Evolutionary conservation across 2,888 invertebrate genomes (phyloP), one percentile per base, ranked within the genome.

Genomic region (Macaria liturata): DNA sequence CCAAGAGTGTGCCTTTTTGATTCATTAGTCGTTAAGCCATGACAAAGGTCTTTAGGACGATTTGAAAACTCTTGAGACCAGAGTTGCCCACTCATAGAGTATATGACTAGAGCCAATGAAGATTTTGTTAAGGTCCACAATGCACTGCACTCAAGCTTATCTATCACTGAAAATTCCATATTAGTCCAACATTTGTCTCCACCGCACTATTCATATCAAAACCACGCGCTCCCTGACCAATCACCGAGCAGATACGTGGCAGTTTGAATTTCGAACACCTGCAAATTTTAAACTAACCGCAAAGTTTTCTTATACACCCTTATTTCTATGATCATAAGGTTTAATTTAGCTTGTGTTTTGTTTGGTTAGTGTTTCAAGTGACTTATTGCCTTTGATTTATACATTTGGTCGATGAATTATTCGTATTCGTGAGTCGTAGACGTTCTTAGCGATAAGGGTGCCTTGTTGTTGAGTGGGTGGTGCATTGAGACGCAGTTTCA

Each of bases 321-420:
- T 66, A 64, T 32, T 8, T 0, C 1, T 0, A 32, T 37, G 0
- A 30, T 0, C 0, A 32, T 73, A 79, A 58, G 58, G 78, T 69
- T 59, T 3, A 55, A 31, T 57, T 56, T 75, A 20, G 32, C 3
- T 59, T 64, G 60, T 20, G 40, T 62, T 61, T 57, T 61, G 57
- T 39, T n/a, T 7, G 8, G 45, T n/a, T 61, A 59, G 57, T 58
- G 42, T 40, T 50, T 47, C 31, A 78, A 77, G 78, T 75, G 72
- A 74, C 79, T 37, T 82, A 83, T 83, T 81, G 83, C 76, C 71
- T 84, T 84, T 91, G 89, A 91, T 90, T 90, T 89, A 91, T 88
- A 86, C 79, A 82, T 86, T 81, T 75, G 84, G 90, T 88, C 88
- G 82, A 90, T 91, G 88, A 90, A 84, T 89, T 89, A 90, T 90